These are phyloP conservation scores for Eclectus roratus DNA, from an alignment of 2,113 vertebrate genomes.

Conservation along the genomic window DNA sequence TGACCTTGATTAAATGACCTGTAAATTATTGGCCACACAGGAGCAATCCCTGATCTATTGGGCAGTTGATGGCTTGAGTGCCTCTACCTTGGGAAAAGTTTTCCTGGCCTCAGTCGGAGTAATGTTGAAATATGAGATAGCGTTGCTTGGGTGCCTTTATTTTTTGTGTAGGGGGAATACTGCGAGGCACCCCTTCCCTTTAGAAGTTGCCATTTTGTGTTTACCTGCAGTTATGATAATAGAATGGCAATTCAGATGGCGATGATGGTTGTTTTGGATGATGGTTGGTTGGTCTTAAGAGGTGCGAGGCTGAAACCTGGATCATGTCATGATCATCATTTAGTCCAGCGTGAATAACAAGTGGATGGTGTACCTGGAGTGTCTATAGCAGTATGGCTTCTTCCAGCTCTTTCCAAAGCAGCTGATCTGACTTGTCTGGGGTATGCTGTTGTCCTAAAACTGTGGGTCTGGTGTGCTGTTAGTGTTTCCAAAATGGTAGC, in stretches of 20 bases:
- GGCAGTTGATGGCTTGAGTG: constrained; percentile 17
- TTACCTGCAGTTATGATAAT: background rate
- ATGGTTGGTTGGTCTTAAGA: background rate
- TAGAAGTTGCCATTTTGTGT: background rate
- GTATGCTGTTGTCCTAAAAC: background rate
- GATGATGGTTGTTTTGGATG: background rate
- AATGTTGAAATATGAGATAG: background rate
- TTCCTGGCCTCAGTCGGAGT: background rate
- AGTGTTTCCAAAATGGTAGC: background rate
- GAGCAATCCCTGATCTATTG: constrained; percentile 18
- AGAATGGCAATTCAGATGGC: background rate
- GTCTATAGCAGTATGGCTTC: background rate
- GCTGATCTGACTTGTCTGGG: background rate
- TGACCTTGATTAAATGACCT: constrained; percentile 42
- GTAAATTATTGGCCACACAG: constrained; percentile 45
- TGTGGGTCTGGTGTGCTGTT: background rate
- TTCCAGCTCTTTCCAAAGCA: background rate
- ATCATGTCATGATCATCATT: background rate
- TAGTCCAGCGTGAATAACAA: background rate
- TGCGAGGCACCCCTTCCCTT: background rate
- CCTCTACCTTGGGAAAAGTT: background rate
- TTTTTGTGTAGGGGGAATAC: background rate
- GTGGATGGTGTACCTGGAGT: background rate
- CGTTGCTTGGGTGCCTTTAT: background rate
- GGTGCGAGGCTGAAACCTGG: background rate